Conservation (phyloP, 2,888 invertebrate genomes). For the Cancer borealis region DNA sequence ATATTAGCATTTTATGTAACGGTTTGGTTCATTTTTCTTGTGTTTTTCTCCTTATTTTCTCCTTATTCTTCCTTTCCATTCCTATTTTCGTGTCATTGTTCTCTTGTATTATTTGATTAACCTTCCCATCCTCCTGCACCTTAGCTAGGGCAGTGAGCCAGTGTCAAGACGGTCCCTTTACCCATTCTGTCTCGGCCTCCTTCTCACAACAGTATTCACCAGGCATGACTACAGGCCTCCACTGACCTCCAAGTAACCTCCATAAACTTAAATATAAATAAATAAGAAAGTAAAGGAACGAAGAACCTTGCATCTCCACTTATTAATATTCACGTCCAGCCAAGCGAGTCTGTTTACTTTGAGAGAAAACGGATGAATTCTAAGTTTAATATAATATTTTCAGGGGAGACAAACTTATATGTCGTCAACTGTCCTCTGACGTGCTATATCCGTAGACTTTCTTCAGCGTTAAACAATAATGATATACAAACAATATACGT, state of each 20-base stretch:
- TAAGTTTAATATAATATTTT: constrained; percentile 12
- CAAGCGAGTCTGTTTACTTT: constrained; percentile 13
- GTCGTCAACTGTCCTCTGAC: not conserved
- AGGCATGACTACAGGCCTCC: not conserved
- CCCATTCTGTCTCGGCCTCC: not conserved
- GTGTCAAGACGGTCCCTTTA: no score
- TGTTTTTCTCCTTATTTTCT: not conserved
- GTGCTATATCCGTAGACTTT: not conserved
- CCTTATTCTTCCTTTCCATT: no score
- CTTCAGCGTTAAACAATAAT: no score
- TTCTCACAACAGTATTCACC: not conserved
- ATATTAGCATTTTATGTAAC: not conserved
- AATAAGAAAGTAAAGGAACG: not conserved
- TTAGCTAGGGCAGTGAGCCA: not conserved
- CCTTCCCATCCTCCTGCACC: not conserved
- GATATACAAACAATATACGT: no score
- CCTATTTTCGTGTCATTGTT: no score
- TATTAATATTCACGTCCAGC: constrained; percentile 20
- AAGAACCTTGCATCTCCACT: not conserved
- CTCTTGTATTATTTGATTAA: not conserved
- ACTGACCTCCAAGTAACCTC: not conserved
- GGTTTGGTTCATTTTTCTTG: not conserved
- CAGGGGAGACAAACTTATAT: constrained; percentile 8
- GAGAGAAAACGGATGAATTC: constrained; percentile 27
- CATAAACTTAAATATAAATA: not conserved